These are phyloP conservation scores for Cosmopolites sordidus DNA, from an alignment of 2,888 invertebrate genomes.

Conservation along the genomic window DNA sequence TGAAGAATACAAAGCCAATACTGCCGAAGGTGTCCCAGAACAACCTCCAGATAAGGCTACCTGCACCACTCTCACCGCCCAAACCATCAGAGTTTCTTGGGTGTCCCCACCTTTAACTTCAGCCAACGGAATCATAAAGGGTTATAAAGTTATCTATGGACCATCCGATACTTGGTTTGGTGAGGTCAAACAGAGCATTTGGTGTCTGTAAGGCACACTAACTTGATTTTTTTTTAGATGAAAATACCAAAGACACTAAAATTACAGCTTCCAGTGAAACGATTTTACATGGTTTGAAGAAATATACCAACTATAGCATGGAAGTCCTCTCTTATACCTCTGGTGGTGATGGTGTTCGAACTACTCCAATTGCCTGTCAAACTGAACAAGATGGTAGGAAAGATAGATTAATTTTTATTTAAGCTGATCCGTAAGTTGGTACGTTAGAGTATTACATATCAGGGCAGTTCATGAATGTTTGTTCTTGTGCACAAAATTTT, in stretches of 20 bases:
- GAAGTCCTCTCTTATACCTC: constrained; percentile 93
- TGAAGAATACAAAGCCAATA: constrained; percentile 83
- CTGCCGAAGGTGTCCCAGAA: constrained; percentile 90
- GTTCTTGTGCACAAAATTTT: too few species aligned
- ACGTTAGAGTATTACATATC: too few species aligned
- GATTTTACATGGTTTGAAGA: constrained; percentile 87
- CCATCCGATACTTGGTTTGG: constrained; percentile 91
- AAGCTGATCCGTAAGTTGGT: too few species aligned
- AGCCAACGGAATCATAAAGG: constrained; percentile 92
- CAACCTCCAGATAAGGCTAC: constrained; percentile 88
- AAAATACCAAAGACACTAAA: constrained; percentile 86
- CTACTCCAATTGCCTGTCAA: constrained; percentile 83
- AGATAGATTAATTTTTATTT: too few species aligned
- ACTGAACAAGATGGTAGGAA: constrained; percentile 88
- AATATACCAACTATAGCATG: constrained; percentile 95
- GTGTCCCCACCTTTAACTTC: constrained; percentile 86
- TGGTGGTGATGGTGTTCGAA: constrained; percentile 90
- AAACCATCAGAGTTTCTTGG: constrained; percentile 93
- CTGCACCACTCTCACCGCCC: constrained; percentile 89
- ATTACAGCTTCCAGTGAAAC: constrained; percentile 90
- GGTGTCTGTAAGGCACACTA: too few species aligned
- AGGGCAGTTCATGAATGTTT: too few species aligned
- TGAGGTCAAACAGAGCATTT: constrained; percentile 51
- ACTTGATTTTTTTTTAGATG: constrained; percentile 55
- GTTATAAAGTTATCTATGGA: constrained; percentile 91